Conservation (phyloP, 2,797 vertebrate species). For the Ptychobarbus kaznakovi region DNA sequence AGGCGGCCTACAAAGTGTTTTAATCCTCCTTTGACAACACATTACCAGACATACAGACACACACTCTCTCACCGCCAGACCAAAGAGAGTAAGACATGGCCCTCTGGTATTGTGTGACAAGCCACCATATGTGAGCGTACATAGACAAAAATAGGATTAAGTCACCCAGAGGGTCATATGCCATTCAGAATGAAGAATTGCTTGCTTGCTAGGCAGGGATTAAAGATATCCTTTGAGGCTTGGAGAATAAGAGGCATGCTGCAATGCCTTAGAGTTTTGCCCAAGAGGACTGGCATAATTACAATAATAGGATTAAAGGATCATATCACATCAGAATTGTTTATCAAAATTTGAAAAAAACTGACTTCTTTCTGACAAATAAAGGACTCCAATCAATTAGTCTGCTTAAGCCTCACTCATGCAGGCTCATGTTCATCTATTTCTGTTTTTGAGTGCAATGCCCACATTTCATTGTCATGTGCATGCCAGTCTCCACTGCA, state of each 20-base stretch:
- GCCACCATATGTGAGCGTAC: conserved; percentile 47
- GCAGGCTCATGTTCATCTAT: not conserved
- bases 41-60: conserved; percentile 50
- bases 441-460: not conserved
- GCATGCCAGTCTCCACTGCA: not conserved
- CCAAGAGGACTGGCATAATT: not conserved
- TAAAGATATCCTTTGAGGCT: conserved; percentile 54
- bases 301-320: not conserved
- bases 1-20: conserved; percentile 30
- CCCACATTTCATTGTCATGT: not conserved
- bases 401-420: not conserved
- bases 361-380: not conserved
- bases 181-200: conserved; percentile 44
- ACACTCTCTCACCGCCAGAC: conserved; percentile 36
- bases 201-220: conserved; percentile 55
- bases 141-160: conserved; percentile 63
- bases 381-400: not conserved
- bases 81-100: conserved; percentile 40
- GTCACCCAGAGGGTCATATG: conserved; percentile 51
- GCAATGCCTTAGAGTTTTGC: conserved; percentile 1
- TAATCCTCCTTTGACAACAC: conserved; percentile 59
- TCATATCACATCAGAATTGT: not conserved
- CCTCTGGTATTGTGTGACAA: conserved; percentile 51
- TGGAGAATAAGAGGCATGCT: conserved; percentile 22
- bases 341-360: not conserved